Evolutionary conservation across 2,113 vertebrate genomes (phyloP).

Genomic region (Lepus timidus): DNA sequence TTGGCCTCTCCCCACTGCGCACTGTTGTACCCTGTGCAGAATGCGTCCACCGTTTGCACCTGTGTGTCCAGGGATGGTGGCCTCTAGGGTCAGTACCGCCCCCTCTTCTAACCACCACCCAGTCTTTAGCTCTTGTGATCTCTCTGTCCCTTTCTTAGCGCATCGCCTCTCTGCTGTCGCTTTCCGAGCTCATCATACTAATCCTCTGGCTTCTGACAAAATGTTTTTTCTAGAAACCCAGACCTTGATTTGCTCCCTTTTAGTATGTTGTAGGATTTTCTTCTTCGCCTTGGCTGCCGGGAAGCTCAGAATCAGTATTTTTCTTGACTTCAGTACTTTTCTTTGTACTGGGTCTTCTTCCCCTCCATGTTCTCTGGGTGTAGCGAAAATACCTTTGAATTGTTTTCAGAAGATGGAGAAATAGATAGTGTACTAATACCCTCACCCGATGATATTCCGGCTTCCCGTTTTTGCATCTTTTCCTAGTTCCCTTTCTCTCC

Average conservation of each 20-base stretch:
- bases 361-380: background rate
- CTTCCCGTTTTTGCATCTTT: background rate
- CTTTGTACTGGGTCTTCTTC: background rate
- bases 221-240: background rate
- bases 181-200: background rate
- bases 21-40: background rate
- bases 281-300: constrained; percentile 38
- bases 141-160: background rate
- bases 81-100: no score
- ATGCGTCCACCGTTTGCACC: background rate
- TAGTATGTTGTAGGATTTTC: background rate
- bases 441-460: background rate
- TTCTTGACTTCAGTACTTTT: background rate
- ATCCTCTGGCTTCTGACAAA: background rate
- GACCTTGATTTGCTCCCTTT: background rate
- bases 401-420: constrained; percentile 47
- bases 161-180: background rate
- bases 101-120: background rate
- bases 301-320: constrained; percentile 30
- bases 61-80: background rate
- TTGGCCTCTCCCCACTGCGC: no score
- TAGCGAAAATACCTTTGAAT: background rate
- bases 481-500: background rate
- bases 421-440: background rate
- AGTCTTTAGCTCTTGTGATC: background rate